phyloP scores from a whole-genome alignment of 2,888 invertebrate genomes.

The Germaria angustata region DNA sequence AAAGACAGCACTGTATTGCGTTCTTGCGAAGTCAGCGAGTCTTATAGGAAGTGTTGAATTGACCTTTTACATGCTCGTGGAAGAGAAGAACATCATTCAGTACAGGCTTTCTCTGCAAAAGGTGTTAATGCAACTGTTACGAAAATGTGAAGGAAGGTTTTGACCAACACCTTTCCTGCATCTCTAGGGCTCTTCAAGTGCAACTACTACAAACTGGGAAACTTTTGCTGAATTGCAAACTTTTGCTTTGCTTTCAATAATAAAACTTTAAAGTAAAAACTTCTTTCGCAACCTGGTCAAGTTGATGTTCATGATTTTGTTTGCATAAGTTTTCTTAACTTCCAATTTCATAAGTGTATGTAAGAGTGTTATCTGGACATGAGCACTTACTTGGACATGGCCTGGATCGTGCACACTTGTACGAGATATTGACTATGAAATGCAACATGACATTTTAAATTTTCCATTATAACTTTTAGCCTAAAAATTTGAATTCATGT shows the following conservation, averaged over 20 bases:
- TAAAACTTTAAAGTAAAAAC: background rate
- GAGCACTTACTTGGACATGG: slow-evolving; percentile 13
- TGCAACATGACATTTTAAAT: slow-evolving; percentile 49
- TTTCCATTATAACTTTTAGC: slow-evolving; percentile 56
- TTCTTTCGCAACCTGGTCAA: slow-evolving; percentile 15
- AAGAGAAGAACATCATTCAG: too few relatives aligned
- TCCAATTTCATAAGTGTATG: background rate
- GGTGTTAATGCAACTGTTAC: too few relatives aligned
- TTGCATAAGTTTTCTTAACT: slow-evolving; percentile 15
- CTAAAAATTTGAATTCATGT: slow-evolving; percentile 16
- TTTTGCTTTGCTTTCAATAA: background rate
- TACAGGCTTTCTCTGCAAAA: too few relatives aligned
- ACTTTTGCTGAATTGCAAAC: background rate
- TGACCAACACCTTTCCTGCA: too few relatives aligned
- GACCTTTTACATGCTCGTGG: too few relatives aligned
- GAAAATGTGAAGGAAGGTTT: too few relatives aligned
- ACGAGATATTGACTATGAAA: slow-evolving; percentile 12
- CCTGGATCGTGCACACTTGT: slow-evolving; percentile 15
- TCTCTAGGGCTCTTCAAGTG: too few relatives aligned
- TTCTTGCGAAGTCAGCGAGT: too few relatives aligned
- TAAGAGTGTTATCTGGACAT: background rate
- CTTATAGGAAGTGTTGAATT: too few relatives aligned
- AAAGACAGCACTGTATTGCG: too few relatives aligned
- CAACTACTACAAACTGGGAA: background rate
- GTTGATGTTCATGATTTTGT: slow-evolving; percentile 18